A percentile compares a stretch with the other conserved stretches of the same genome.
These are phyloP conservation scores for Sturnira hondurensis DNA, from an alignment of 2,113 vertebrate species.

Conservation along the genomic window DNA sequence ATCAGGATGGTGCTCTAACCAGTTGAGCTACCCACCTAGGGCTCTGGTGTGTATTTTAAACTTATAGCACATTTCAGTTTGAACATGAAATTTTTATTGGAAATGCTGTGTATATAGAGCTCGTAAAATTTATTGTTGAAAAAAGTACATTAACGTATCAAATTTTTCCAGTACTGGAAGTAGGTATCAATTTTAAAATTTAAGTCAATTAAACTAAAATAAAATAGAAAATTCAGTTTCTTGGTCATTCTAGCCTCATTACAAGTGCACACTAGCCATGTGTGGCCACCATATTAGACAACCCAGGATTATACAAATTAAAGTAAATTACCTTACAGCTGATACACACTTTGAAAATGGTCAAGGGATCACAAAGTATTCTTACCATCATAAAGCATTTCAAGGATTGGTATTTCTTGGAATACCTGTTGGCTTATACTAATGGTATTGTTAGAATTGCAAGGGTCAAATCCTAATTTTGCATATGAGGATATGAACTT, in stretches of 20 bases:
- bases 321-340: background rate
- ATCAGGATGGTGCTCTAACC: too few relatives aligned
- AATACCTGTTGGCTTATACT: background rate
- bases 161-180: constrained; percentile 4
- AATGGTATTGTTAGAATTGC: background rate
- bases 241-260: background rate
- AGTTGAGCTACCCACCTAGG: too few relatives aligned
- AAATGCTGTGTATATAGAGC: constrained; percentile 42
- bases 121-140: constrained; percentile 37
- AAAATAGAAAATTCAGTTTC: background rate
- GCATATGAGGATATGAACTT: background rate
- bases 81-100: constrained; percentile 34
- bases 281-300: background rate
- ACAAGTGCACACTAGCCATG: background rate
- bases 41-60: constrained; percentile 31
- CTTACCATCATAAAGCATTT: background rate
- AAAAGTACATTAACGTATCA: background rate
- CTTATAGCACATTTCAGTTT: constrained; percentile 4
- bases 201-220: constrained; percentile 9
- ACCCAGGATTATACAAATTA: background rate
- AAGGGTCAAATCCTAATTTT: constrained; percentile 8
- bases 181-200: background rate
- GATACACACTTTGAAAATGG: background rate
- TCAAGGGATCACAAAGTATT: background rate
- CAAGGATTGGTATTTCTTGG: background rate